A percentile compares a stretch with the other conserved stretches of the same genome.
Evolutionary conservation across 2,797 vertebrate genomes (phyloP).

Genomic region (Hydrophis major): DNA sequence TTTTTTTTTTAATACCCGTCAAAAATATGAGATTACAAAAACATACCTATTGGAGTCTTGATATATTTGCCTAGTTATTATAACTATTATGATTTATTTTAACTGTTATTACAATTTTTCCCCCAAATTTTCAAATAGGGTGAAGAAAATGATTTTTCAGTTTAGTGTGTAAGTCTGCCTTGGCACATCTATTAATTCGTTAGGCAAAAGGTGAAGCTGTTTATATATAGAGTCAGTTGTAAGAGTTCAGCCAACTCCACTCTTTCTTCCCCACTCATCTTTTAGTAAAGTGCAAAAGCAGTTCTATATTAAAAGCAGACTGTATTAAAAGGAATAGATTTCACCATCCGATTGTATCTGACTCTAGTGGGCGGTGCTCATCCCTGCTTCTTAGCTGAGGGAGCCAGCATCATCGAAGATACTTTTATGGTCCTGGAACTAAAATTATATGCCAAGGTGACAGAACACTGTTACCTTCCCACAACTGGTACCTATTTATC

Average conservation of each 20-base stretch:
- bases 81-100: neutral
- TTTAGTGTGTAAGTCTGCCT: neutral
- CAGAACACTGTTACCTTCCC: neutral
- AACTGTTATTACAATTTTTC: neutral
- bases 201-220: neutral
- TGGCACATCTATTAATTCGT: neutral
- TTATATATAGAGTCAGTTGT: neutral
- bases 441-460: neutral
- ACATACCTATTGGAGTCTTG: neutral
- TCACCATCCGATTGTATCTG: neutral
- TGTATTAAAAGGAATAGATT: neutral
- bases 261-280: neutral
- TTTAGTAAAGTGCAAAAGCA: neutral
- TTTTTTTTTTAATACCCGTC: neutral
- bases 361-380: neutral
- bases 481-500: neutral
- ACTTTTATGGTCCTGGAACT: neutral
- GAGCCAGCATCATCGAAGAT: neutral
- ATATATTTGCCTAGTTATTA: neutral
- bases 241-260: neutral
- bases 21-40: neutral
- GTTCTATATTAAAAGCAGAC: neutral
- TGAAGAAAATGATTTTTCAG: neutral
- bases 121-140: neutral
- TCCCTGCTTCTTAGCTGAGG: neutral